phyloP scores from a whole-genome alignment of 2,113 vertebrate species.

The Hassar affinis region DNA sequence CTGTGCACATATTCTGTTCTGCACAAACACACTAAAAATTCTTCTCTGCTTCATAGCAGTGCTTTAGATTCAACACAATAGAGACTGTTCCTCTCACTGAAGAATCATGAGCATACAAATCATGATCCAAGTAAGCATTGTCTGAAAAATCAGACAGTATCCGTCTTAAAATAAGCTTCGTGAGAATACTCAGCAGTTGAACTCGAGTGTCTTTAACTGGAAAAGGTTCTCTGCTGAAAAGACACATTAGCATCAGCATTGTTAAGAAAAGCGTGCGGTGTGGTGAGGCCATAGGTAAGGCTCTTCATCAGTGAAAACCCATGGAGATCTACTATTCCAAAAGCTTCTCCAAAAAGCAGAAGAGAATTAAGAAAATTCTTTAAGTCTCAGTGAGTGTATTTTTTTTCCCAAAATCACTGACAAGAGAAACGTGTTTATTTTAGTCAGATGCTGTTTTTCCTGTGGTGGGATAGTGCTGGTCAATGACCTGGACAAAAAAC shows the following conservation, averaged over 20 bases:
- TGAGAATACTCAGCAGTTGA: neutral
- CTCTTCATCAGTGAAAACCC: constrained; percentile 1
- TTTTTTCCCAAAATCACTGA: constrained; percentile 58
- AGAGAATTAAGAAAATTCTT: constrained; percentile 10
- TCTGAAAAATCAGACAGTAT: constrained; percentile 33
- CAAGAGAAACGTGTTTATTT: constrained; percentile 47
- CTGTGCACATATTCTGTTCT: neutral
- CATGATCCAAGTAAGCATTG: constrained; percentile 20
- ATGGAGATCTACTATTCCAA: constrained; percentile 6
- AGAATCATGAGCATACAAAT: constrained; percentile 20
- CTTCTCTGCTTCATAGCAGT: constrained; percentile 2
- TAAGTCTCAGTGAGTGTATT: constrained; percentile 27
- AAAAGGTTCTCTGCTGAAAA: constrained; percentile 21
- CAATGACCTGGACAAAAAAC: constrained; percentile 50
- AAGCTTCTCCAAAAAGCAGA: constrained; percentile 23
- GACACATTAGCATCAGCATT: constrained; percentile 21
- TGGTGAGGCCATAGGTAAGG: neutral
- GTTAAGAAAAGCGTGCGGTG: constrained; percentile 9
- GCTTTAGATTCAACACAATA: constrained; percentile 10
- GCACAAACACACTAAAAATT: neutral
- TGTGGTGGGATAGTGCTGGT: constrained; percentile 59
- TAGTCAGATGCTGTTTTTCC: constrained; percentile 80
- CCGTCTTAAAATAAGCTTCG: neutral
- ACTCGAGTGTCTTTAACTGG: constrained; percentile 15
- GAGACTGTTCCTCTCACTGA: constrained; percentile 35